Conservation (phyloP, 2,888 invertebrate species). For the Ormyrus rosae region DNA sequence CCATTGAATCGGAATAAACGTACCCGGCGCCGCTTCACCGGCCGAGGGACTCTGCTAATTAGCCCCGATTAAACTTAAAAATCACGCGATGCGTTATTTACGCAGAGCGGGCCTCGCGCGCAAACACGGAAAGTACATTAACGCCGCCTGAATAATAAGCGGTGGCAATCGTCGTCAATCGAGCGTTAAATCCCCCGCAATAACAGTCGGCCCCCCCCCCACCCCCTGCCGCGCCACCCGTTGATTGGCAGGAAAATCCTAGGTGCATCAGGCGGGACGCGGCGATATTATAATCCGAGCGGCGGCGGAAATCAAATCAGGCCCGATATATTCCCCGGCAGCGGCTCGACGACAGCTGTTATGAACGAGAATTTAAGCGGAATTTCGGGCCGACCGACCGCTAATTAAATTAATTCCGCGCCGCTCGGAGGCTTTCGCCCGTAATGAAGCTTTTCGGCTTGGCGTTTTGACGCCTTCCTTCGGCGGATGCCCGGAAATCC, state of each 20-base stretch:
- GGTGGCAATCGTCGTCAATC: constrained; percentile 25
- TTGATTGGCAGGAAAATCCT: constrained; percentile 32
- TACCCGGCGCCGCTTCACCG: too few species aligned
- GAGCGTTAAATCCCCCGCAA: constrained; percentile 23
- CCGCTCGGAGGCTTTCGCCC: background rate
- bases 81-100: too few species aligned
- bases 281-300: background rate
- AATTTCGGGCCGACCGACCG: constrained; percentile 70
- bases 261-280: background rate
- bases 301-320: constrained; percentile 58
- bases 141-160: background rate
- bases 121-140: constrained; percentile 16
- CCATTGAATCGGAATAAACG: too few species aligned
- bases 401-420: constrained; percentile 74
- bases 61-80: too few species aligned
- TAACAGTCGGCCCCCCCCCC: background rate
- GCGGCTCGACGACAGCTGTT: constrained; percentile 68
- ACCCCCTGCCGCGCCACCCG: background rate
- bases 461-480: too few species aligned
- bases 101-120: too few species aligned
- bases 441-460: constrained; percentile 38
- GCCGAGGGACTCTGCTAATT: too few species aligned
- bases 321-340: constrained; percentile 15
- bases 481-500: too few species aligned
- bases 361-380: constrained; percentile 71